Percentiles rank a stretch among this genome's conserved stretches.
These are phyloP conservation scores for Euphysa ruthae DNA, from an alignment of 30 jellyfish, hydroid and myxozoan genomes.

Conservation along the genomic window DNA sequence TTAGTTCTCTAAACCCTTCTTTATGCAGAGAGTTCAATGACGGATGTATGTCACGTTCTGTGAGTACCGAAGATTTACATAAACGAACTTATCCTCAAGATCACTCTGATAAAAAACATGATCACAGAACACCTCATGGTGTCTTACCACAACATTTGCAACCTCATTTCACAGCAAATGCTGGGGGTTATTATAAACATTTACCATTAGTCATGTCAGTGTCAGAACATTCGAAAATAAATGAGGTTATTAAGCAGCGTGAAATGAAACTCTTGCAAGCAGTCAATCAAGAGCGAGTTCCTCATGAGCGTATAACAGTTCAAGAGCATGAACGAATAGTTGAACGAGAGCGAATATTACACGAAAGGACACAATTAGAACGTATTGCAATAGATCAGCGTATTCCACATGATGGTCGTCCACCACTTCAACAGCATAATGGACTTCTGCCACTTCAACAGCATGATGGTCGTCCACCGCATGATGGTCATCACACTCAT, in stretches of 20 bases:
- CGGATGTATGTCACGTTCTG: slow-evolving; percentile 15
- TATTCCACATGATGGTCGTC: too few species aligned
- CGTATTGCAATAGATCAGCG: slow-evolving; percentile 8
- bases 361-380: background rate
- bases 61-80: slow-evolving; percentile 30
- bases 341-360: background rate
- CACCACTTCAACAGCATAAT: too few species aligned
- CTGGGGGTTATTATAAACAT: background rate
- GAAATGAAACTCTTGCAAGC: background rate
- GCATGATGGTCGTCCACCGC: background rate
- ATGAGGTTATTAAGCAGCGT: background rate
- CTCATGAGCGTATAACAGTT: slow-evolving; percentile 36
- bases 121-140: slow-evolving; percentile 25
- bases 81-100: slow-evolving; percentile 3
- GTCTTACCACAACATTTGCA: slow-evolving; percentile 13
- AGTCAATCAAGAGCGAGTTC: slow-evolving; percentile 15
- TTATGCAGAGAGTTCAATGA: slow-evolving; percentile 7
- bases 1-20: background rate
- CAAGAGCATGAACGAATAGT: slow-evolving; percentile 8
- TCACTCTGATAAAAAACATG: slow-evolving; percentile 7
- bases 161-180: slow-evolving; percentile 4
- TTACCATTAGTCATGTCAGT: slow-evolving; percentile 35
- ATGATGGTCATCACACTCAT: background rate
- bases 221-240: slow-evolving; percentile 4
- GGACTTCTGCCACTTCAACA: too few species aligned